Base-by-base conservation (phyloP, 1,140 invertebrate species). In the Ceratosolen fusciceps region DNA sequence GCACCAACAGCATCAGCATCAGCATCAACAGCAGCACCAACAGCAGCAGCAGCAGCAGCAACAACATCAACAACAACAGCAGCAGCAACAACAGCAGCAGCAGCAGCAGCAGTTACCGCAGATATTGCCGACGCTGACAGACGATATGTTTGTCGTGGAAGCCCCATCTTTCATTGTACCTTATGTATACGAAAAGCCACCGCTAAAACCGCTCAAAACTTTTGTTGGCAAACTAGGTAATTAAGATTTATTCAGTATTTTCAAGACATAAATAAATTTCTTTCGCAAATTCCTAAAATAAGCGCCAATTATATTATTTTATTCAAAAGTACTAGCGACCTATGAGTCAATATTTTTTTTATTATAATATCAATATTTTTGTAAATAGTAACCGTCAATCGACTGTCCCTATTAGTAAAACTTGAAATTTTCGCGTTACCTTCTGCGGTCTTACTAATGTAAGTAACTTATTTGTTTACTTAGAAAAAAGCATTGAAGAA, bases 101-200 rank as follows among this genome's bases (percentile, higher is more conserved):
- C 92, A 29, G 90, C 92, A 56, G 84, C 90, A n/a, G 86, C 89
- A 68, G 78, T 84, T 80, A 68, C 87, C 92, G 39, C 92, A 92
- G 65, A 93, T 96, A 72, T 87, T 96, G 80, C 95, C 95, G 0
- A 94, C 95, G 7, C 90, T 97, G 7, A 96, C 95, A 8, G 96
- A 97, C 86, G 95, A 96, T 83, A 96, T 96, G 94, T 97, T 95
- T 89, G 95, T 97, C 1, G 94, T 97, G 12, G 96, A 97, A 89
- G 96, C 96, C 31, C 96, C 96, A 5, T 97, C 96, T 19, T 97
- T 97, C 85, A 96, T 97, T 85, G 95, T 97, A 82, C 96, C 96
- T 56, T 97, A 97, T 88, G 95, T 97, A n/a, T 97, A 96, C 87
- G 95, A 97, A 89, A 96, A 96, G 88, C 95, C 95, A 7, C 95